A percentile compares a stretch with the other conserved stretches of the same genome.
Evolutionary conservation across 2,113 vertebrate species (phyloP).

Genomic region (Micronycteris hirsuta): DNA sequence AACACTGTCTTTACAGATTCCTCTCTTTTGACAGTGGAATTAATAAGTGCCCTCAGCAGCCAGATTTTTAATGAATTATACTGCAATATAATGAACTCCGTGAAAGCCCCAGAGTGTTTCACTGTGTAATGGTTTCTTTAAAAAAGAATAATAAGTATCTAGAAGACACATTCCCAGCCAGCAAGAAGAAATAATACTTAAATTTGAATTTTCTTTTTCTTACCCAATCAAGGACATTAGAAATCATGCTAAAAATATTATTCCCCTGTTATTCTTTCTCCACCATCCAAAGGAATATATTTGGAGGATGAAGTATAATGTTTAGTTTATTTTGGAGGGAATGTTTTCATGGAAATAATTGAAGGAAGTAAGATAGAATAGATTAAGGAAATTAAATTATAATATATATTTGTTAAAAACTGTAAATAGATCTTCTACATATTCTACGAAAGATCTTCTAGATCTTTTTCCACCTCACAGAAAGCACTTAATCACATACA

Average conservation of each 20-base stretch:
- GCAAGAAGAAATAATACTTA: constrained; percentile 13
- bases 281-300: neutral
- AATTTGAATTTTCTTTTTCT: neutral
- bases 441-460: no score
- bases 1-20: neutral
- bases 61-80: constrained; percentile 16
- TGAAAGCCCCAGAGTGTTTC: neutral
- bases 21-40: neutral
- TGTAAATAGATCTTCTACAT: neutral
- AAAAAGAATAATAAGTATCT: neutral
- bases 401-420: constrained; percentile 12
- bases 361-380: neutral
- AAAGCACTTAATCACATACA: neutral
- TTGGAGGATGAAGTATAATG: neutral
- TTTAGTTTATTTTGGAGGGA: neutral
- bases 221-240: neutral
- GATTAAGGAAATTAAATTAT: neutral
- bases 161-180: neutral
- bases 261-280: neutral
- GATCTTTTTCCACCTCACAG: neutral
- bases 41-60: neutral
- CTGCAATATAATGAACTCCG: neutral
- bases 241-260: neutral
- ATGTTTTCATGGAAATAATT: constrained; percentile 22
- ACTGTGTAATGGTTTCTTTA: neutral